Evolutionary conservation across 2,797 vertebrate genomes (phyloP), one percentile per base, ranked within the genome.

Genomic region (Nyctibius grandis): DNA sequence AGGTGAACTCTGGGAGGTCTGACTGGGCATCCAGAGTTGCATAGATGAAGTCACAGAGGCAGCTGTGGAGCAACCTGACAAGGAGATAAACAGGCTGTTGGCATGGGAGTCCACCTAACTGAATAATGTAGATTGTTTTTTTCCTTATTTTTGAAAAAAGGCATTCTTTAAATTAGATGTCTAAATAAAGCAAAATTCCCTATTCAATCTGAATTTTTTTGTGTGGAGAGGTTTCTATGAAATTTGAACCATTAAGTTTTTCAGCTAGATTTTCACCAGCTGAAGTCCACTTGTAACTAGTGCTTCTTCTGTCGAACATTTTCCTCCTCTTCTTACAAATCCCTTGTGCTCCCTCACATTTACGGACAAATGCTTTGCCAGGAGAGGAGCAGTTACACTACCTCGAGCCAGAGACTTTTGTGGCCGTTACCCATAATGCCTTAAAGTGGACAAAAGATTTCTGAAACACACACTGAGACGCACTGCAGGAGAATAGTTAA

Each of bases 391-490:
- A 94, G 85, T 51, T 73, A 60, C 22, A 22, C 77, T 86, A 89
- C 91, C 86, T 94, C 70, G 79, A 89, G 79, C 89, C 89, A 91
- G 89, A 96, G 89, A 80, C 83, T 91, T 90, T 87, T 96, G 85
- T 94, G 90, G 94, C 89, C 51, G 1, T 94, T 96, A 96, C 94
- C 91, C 93, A 96, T 82, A 73, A 65, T 93, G 93, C 86, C 91
- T 97, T 91, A 87, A 95, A 95, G 85, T 60, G 83, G 95, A 91
- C 97, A 96, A 94, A 97, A 95, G 89, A 78, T 88, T 96, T 94
- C 89, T 94, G 65, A 93, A 79, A 91, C 87, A 92, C 93, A 96
- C n/a, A 96, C 69, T 93, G 92, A 97, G 92, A 85, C 64, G 70
- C 72, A 59, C 77, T 82, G 82, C 88, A 38, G 72, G 96, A 94